Percentiles rank a stretch among this genome's conserved stretches.
phyloP scores from a whole-genome alignment of 2,113 vertebrate genomes.

The Numida meleagris region DNA sequence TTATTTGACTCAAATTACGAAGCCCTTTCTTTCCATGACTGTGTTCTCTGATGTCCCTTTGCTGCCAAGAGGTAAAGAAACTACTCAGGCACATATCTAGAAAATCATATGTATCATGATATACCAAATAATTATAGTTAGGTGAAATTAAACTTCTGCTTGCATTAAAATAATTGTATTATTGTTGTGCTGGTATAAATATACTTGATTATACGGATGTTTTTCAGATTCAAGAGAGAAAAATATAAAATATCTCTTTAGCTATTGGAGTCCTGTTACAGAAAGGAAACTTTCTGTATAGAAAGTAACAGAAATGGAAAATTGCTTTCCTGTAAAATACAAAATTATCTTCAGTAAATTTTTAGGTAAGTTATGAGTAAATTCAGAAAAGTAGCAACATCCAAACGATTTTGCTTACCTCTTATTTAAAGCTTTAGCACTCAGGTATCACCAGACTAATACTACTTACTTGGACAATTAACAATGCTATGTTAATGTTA shows the following conservation, averaged over 20 bases:
- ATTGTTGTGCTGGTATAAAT: neutral
- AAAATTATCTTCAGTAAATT: neutral
- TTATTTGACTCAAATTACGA: neutral
- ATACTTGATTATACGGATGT: neutral
- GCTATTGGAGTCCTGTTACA: neutral
- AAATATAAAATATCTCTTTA: neutral
- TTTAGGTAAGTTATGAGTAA: neutral
- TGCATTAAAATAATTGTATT: neutral
- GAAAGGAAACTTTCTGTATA: neutral
- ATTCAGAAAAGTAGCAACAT: neutral
- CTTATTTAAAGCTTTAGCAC: neutral
- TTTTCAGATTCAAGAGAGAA: neutral
- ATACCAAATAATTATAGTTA: neutral
- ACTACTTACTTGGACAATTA: neutral
- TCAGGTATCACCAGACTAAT: neutral
- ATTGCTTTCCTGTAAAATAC: neutral
- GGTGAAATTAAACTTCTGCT: neutral
- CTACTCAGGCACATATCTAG: neutral
- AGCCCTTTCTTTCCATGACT: neutral
- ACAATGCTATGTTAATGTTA: neutral
- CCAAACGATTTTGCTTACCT: neutral
- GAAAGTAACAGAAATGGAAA: neutral
- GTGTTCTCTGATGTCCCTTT: neutral
- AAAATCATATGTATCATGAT: neutral
- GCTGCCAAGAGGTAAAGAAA: neutral